Evolutionary conservation across 2,888 invertebrate genomes (phyloP), one percentile per base, ranked within the genome.

Genomic region (Orgyia antiqua): DNA sequence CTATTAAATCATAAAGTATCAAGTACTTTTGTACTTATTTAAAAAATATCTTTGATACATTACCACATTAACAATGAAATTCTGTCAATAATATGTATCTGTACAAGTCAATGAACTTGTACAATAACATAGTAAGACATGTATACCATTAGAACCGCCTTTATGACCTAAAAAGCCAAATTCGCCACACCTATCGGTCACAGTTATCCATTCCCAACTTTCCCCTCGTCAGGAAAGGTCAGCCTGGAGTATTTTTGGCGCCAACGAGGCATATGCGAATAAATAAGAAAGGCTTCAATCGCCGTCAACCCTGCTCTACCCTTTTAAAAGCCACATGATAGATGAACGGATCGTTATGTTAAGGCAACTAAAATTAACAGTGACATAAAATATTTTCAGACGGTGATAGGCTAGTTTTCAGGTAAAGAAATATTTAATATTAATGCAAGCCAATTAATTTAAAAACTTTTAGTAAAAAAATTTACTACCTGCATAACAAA

Each of bases 241-340:
- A 65, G 49, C 55, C 46, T 49, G 53, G 50, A 49, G 43, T 52
- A 67, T 66, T 71, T 70, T 69, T 64, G 72, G 64, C 68, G 69
- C 65, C 74, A 67, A 64, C 69, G 67, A 68, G 67, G 65, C 70
- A 66, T 58, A 56, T 53, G 64, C 73, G 65, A 73, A 72, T 71
- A 76, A 74, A 74, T 76, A 79, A 72, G 72, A 73, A 79, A 78
- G 66, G 68, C 75, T 71, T 75, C 74, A 67, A 73, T 71, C 71
- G 67, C 63, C 68, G 69, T 71, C 75, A 70, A 67, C 71, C 72
- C 77, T 57, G 58, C 58, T 66, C 68, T 68, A 77, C 80, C 83
- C 83, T 78, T 83, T 73, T 73, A 70, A 68, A 69, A 68, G 59
- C 60, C 67, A 59, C 65, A 78, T 83, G 80, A 84, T 82, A 78